Base-by-base conservation (phyloP, 2,113 vertebrate species). In the Cathartes aura region DNA sequence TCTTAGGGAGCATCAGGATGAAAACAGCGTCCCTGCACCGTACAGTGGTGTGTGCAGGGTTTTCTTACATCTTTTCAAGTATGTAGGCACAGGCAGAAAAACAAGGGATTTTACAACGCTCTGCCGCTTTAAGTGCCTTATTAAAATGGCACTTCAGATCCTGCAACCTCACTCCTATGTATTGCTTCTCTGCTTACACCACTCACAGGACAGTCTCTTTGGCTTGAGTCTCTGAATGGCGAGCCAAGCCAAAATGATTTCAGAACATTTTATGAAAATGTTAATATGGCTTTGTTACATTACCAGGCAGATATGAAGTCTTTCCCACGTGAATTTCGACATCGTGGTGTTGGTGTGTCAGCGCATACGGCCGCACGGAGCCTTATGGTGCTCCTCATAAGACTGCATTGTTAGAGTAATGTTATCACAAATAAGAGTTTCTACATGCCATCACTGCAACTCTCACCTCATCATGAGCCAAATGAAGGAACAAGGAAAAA, bases 201-300 rank as follows among this genome's bases (percentile, higher is more conserved):
- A n/a, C 2, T 18, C 83, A 92, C 93, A 84, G 96, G 95, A 95
- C 72, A 82, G 82, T 82, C 93, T 89, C 93, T 64, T 93, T 97
- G 97, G 96, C 95, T 87, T 40, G 20, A 82, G 73, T 6, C 58
- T 64, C 72, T 32, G 82, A 85, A 30, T 0, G 1, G 52, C 1
- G 20, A 87, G 97, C 97, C 97, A 97, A 97, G 58, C 71, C 83
- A 97, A 97, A 97, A 87, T 36, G 91, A 87, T 64, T 87, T 88
- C 82, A 95, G 94, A 87, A 86, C 70, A 43, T 64, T 87, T 96
- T 81, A 94, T 89, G 93, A 94, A 95, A 96, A 94, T 82, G 93
- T 85, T 90, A 78, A 89, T 95, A 70, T 87, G 70, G 90, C 91
- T 97, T 76, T 96, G 90, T 94, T 90, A 76, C 79, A 45, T 79